Percentiles rank a stretch among this genome's conserved stretches.
These are phyloP conservation scores for Xerus rutilus DNA, from an alignment of 2,797 vertebrate genomes.

Conservation along the genomic window DNA sequence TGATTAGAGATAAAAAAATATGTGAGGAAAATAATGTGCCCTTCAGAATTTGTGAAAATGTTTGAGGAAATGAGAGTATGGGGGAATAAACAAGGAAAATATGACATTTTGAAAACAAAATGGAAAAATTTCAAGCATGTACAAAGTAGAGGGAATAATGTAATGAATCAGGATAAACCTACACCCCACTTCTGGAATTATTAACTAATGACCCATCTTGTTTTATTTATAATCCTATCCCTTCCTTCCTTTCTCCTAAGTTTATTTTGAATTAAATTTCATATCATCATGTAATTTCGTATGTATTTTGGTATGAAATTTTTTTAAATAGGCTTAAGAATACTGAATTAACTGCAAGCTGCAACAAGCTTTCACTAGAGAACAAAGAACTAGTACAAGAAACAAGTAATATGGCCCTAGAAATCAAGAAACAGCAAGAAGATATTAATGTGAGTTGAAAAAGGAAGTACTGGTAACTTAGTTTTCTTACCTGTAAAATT, in stretches of 20 bases:
- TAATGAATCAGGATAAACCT: constrained; percentile 39
- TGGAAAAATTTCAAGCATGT: constrained; percentile 51
- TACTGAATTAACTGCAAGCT: constrained; percentile 87
- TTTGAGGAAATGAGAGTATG: neutral
- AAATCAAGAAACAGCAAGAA: constrained; percentile 88
- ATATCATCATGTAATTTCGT: constrained; percentile 36
- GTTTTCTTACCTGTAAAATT: constrained; percentile 60
- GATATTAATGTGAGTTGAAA: constrained; percentile 86
- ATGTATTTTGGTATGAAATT: constrained; percentile 50
- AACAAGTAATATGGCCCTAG: constrained; percentile 82
- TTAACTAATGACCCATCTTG: neutral
- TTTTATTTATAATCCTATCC: neutral
- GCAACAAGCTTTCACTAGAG: constrained; percentile 89
- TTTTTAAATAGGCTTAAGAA: constrained; percentile 89
- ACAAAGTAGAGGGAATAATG: neutral
- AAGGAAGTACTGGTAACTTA: constrained; percentile 50
- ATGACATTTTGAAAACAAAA: constrained; percentile 22
- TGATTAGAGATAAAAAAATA: constrained; percentile 39
- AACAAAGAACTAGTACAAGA: constrained; percentile 89
- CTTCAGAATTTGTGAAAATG: constrained; percentile 52
- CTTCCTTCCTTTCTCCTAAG: neutral
- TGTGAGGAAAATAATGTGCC: neutral
- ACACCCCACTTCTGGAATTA: constrained; percentile 14
- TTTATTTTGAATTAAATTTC: constrained; percentile 69
- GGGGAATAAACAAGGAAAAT: constrained; percentile 34